These are phyloP conservation scores for Zaprionus lineosus DNA, from an alignment of 2,888 invertebrate genomes.

Conservation along the genomic window DNA sequence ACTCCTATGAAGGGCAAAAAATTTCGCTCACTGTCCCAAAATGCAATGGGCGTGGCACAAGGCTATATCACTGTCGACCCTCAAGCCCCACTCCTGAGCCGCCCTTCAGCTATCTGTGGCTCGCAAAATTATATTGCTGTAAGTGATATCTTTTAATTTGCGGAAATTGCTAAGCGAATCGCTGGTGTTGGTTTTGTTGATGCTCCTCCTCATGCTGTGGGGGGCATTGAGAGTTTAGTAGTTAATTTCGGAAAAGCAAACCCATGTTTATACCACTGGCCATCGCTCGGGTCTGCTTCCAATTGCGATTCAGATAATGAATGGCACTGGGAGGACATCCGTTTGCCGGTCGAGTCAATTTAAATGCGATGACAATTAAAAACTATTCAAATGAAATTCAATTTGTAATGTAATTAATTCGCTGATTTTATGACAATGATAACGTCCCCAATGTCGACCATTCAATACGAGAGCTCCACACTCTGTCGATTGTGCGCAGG, in stretches of 20 bases:
- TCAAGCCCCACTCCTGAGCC: slow-evolving; percentile 1
- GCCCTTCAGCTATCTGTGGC: slow-evolving; percentile 46
- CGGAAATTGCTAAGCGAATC: slow-evolving; percentile 43
- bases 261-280: not conserved
- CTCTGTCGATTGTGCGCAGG: no score
- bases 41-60: slow-evolving; percentile 43
- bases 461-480: no score
- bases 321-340: slow-evolving; percentile 27
- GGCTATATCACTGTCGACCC: slow-evolving; percentile 14
- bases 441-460: not conserved
- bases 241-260: slow-evolving; percentile 20
- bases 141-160: slow-evolving; percentile 73
- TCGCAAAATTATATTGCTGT: slow-evolving; percentile 58
- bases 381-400: slow-evolving; percentile 6
- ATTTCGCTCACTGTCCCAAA: slow-evolving; percentile 23
- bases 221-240: not conserved
- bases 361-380: slow-evolving; percentile 4
- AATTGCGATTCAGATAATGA: slow-evolving; percentile 36
- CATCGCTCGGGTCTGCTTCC: slow-evolving; percentile 1
- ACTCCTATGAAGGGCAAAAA: no score
- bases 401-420: slow-evolving; percentile 28
- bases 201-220: not conserved
- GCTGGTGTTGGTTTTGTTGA: slow-evolving; percentile 29
- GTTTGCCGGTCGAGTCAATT: slow-evolving; percentile 3
- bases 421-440: slow-evolving; percentile 6